Evolutionary conservation across 2,113 vertebrate species (phyloP).

Genomic region (Embiotoca jacksoni): DNA sequence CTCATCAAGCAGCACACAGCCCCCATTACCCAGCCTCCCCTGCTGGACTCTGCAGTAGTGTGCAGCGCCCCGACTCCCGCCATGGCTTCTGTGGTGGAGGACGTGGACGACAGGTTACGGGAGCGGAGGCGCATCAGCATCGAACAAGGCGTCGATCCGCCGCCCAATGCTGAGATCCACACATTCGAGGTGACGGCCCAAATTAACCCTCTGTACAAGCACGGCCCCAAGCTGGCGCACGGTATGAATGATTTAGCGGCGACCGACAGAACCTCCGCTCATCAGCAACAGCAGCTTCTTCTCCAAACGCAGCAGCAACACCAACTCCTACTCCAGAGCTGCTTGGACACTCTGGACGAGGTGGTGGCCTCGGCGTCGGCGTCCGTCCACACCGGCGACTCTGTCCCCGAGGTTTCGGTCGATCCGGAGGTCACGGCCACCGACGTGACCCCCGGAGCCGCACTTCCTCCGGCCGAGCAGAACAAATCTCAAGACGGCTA

Average conservation of each 20-base stretch:
- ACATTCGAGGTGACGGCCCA: constrained; percentile 88
- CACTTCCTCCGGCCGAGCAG: constrained; percentile 55
- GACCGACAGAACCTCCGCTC: constrained; percentile 66
- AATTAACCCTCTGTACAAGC: constrained; percentile 86
- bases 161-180: constrained; percentile 88
- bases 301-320: constrained; percentile 80
- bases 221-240: constrained; percentile 87
- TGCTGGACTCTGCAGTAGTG: constrained; percentile 73
- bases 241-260: constrained; percentile 85
- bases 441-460: constrained; percentile 31
- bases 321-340: constrained; percentile 84
- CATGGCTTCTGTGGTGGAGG: constrained; percentile 74
- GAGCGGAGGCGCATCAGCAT: constrained; percentile 89
- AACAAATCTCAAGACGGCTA: constrained; percentile 72
- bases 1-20: constrained; percentile 90
- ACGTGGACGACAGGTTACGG: constrained; percentile 86
- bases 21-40: constrained; percentile 83
- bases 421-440: constrained; percentile 37
- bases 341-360: constrained; percentile 85
- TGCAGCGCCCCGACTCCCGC: constrained; percentile 48
- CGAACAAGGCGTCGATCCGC: constrained; percentile 88
- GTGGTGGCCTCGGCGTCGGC: constrained; percentile 74
- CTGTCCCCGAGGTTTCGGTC: constrained; percentile 43
- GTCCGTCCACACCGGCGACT: constrained; percentile 46
- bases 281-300: constrained; percentile 78